phyloP scores from a whole-genome alignment of 2,113 vertebrate genomes.

The Haemorhous mexicanus region DNA sequence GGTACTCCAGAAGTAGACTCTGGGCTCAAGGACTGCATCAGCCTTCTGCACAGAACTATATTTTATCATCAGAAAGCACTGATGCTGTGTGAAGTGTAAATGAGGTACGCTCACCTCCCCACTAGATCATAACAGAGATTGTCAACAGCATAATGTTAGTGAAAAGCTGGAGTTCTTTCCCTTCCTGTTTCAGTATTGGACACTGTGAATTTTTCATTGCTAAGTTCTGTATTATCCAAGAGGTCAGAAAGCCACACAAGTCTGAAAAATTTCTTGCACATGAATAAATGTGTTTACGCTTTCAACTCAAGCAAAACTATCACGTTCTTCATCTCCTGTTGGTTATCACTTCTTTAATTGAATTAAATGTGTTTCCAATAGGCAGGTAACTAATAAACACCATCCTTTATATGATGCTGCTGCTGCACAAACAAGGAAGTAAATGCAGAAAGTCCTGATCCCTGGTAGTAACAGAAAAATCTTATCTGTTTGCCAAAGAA shows the following conservation, averaged over 20 bases:
- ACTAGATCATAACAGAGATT: neutral
- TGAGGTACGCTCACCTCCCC: neutral
- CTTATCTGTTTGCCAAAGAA: neutral
- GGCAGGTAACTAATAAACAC: neutral
- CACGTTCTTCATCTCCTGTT: neutral
- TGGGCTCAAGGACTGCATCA: neutral
- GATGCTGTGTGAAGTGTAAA: neutral
- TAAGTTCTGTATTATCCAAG: neutral
- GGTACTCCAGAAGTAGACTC: neutral
- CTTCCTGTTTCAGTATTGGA: neutral
- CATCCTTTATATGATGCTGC: neutral
- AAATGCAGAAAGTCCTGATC: neutral
- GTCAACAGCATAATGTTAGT: neutral
- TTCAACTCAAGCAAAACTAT: neutral
- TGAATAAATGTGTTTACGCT: neutral
- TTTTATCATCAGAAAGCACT: neutral
- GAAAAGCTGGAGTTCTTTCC: neutral
- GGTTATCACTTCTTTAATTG: neutral
- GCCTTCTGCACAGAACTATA: neutral
- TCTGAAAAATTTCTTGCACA: neutral
- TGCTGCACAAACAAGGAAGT: slow-evolving; percentile 18
- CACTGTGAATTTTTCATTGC: neutral
- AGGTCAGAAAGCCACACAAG: neutral
- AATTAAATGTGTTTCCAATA: neutral
- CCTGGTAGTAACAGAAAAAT: neutral